Evolutionary conservation across 2,888 invertebrate species (phyloP).

Genomic region (Lymantria monacha): DNA sequence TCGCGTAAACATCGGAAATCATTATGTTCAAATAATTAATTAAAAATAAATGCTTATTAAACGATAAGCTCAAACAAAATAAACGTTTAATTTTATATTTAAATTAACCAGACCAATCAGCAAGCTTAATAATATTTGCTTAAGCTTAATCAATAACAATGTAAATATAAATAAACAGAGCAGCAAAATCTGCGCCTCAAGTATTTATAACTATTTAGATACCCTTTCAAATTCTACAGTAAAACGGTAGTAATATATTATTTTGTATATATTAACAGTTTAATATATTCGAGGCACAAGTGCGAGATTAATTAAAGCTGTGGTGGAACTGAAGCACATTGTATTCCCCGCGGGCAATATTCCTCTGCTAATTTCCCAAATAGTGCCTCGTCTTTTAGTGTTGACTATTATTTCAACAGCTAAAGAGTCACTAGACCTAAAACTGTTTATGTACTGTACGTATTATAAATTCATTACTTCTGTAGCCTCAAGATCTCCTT

Average conservation of each 20-base stretch:
- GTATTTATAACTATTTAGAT: not conserved
- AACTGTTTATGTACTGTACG: no score
- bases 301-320: conserved; percentile 49
- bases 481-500: no score
- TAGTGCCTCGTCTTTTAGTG: conserved; percentile 18
- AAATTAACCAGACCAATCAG: no score
- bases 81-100: no score
- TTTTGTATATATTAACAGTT: not conserved
- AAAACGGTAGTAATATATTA: not conserved
- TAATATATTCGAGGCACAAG: conserved; percentile 1
- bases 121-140: no score
- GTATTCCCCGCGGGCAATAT: conserved; percentile 20
- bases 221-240: not conserved
- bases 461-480: no score
- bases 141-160: no score
- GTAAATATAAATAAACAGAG: no score
- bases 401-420: not conserved
- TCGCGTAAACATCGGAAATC: no score
- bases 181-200: not conserved
- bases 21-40: no score
- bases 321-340: conserved; percentile 39
- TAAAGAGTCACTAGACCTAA: not conserved
- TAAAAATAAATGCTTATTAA: no score
- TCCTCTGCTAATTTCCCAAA: conserved; percentile 38
- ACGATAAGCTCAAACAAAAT: no score